Evolutionary conservation across 1,140 invertebrate genomes (phyloP), one percentile per base, ranked within the genome.

Genomic region (Capitella teleta): DNA sequence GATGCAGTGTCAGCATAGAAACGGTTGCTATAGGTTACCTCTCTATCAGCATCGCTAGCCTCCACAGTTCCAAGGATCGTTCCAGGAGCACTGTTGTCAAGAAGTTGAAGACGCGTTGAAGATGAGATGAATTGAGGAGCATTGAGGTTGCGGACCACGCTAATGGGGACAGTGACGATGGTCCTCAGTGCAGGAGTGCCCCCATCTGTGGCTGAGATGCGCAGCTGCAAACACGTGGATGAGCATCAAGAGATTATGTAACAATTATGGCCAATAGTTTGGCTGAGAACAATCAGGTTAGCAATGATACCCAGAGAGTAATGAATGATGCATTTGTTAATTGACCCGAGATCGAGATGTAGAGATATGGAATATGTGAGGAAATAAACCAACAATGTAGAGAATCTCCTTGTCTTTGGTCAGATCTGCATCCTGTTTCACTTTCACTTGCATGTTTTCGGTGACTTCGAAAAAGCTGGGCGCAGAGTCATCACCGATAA

Each of bases 401-500:
- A 32, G 28, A n/a, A 32, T 47, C 32, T 47, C 45, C 19, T 38
- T 38, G 25, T 47, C 45, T 2, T 8, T 32, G 18, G 30, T 34
- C 26, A 47, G 30, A 19, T 30, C 18, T 5, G 32, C 45, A 19
- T 19, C 28, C 10, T 16, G n/a, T 32, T 36, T 30, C 5, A 47
- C 45, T 28, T 47, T 28, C 16, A 47, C 26, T 10, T 32, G 26
- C 8, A 14, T 14, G 19, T 10, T 30, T 1, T 38, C n/a, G 30
- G 58, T 53, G 18, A 63, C 56, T 10, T 21, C 46, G 52, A 63
- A 63, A 28, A 56, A 57, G 1, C 55, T 47, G 10, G 53, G 46
- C 14, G 58, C 60, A 43, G 52, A 53, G 38, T 59, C 60, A 54
- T 63, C 62, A 14, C 62, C 62, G 48, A 62, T 56, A 3, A 62